Evolutionary conservation across 2,888 invertebrate species (phyloP).

Genomic region (Eilema caniola): DNA sequence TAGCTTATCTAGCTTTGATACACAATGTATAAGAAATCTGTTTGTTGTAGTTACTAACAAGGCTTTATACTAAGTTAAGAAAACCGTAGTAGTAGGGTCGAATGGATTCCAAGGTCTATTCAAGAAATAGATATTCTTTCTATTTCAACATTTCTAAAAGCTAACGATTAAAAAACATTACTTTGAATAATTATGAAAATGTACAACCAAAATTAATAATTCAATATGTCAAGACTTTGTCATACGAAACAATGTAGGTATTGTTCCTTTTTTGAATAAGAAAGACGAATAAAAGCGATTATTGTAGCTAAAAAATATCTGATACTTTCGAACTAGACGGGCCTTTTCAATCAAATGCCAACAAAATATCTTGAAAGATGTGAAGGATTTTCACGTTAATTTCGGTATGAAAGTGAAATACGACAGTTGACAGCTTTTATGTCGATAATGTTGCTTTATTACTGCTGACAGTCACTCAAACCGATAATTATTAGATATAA

Average conservation of each 20-base stretch:
- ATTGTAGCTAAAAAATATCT: neutral
- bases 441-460: neutral
- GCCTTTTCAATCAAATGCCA: neutral
- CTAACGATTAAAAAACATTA: neutral
- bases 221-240: neutral
- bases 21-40: too few relatives aligned
- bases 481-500: neutral
- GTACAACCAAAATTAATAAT: neutral
- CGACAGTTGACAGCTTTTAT: constrained; percentile 4
- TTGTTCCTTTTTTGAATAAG: neutral
- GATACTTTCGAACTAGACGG: neutral
- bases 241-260: neutral
- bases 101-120: neutral
- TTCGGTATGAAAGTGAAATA: neutral
- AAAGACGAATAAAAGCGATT: neutral
- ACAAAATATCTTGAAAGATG: neutral
- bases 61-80: too few relatives aligned
- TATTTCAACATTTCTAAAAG: neutral
- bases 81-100: too few relatives aligned
- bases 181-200: neutral
- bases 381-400: neutral
- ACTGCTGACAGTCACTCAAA: neutral
- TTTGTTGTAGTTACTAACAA: too few relatives aligned
- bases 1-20: neutral
- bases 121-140: neutral